Conservation (phyloP, 1,140 invertebrate species). For the Mycetomoellerius zeteki region DNA sequence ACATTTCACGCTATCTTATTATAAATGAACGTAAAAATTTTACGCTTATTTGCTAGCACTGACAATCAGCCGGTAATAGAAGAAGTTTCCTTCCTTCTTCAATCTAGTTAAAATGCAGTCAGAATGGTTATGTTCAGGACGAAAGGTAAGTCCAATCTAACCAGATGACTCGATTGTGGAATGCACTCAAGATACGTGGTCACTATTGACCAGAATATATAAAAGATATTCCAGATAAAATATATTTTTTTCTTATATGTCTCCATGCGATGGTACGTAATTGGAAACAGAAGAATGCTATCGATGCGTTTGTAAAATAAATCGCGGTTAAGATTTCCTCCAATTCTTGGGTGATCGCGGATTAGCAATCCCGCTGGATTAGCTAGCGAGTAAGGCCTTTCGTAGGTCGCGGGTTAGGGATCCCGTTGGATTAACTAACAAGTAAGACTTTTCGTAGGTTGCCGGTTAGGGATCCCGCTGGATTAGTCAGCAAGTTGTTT, state of each 20-base stretch:
- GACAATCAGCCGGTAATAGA: neutral
- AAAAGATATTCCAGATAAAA: neutral
- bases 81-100: neutral
- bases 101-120: neutral
- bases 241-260: neutral
- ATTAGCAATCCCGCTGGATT: neutral
- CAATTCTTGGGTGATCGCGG: neutral
- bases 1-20: neutral
- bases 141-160: neutral
- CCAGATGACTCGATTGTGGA: neutral
- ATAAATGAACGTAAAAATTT: neutral
- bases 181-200: neutral
- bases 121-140: neutral
- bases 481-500: constrained; percentile 8
- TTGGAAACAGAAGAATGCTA: neutral
- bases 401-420: neutral
- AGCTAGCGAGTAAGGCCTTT: neutral
- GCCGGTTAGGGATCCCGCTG: neutral
- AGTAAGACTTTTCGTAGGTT: neutral
- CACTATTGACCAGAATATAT: neutral
- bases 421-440: neutral
- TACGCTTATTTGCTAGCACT: neutral
- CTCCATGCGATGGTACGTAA: neutral
- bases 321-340: too few species aligned
- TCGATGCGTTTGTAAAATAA: neutral